phyloP scores from a whole-genome alignment of 2,888 invertebrate genomes.

The Fragum sueziense region DNA sequence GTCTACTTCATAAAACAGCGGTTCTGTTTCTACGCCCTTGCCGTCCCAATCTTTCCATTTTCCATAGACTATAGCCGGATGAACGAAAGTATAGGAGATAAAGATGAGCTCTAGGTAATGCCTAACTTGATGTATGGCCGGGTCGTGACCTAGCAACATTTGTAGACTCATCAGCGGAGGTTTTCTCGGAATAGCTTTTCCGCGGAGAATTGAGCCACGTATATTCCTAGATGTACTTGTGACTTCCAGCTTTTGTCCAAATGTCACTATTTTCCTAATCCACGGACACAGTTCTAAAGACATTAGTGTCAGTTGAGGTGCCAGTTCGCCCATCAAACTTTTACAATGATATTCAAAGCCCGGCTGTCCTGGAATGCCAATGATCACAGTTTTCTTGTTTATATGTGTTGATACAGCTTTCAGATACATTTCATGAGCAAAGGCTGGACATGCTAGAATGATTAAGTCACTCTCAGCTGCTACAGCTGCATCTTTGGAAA shows the following conservation, averaged over 20 bases:
- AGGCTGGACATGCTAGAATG: slow-evolving; percentile 71
- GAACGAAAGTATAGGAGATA: slow-evolving; percentile 65
- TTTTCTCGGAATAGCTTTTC: slow-evolving; percentile 63
- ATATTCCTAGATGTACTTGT: slow-evolving; percentile 59
- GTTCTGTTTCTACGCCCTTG: slow-evolving; percentile 58
- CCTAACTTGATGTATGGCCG: slow-evolving; percentile 60
- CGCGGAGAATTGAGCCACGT: slow-evolving; percentile 63
- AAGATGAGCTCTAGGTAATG: slow-evolving; percentile 68
- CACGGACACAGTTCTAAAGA: slow-evolving; percentile 74
- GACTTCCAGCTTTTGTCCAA: slow-evolving; percentile 66
- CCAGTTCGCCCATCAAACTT: slow-evolving; percentile 61
- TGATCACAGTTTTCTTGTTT: slow-evolving; percentile 67
- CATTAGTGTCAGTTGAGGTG: slow-evolving; percentile 64
- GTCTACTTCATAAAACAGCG: slow-evolving; percentile 68
- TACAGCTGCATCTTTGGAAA: slow-evolving; percentile 65
- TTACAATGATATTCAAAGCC: slow-evolving; percentile 75
- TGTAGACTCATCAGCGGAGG: slow-evolving; percentile 66
- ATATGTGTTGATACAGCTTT: slow-evolving; percentile 68
- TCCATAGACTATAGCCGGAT: slow-evolving; percentile 70
- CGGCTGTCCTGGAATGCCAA: slow-evolving; percentile 74
- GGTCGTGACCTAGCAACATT: slow-evolving; percentile 63
- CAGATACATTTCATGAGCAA: slow-evolving; percentile 71
- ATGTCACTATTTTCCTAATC: slow-evolving; percentile 70
- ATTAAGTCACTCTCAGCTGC: slow-evolving; percentile 69
- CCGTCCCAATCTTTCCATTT: slow-evolving; percentile 73